Percentiles rank a stretch among this genome's conserved stretches.
Evolutionary conservation across 92 coral and sea anemone species (phyloP).

Genomic region (Heteractis magnifica): DNA sequence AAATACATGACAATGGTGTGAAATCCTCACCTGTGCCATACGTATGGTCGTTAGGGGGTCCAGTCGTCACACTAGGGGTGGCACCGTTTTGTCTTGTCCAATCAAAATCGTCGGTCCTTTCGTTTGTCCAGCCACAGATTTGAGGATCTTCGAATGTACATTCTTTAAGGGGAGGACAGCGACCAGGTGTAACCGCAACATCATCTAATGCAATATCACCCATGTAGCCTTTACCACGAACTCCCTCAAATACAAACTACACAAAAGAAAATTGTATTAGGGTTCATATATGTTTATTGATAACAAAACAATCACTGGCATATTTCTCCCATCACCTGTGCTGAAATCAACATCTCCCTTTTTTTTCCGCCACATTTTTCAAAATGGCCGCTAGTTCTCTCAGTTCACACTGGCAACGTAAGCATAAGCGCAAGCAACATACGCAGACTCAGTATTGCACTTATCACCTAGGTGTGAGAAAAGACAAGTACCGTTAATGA

Average conservation of each 20-base stretch:
- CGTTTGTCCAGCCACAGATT: slow-evolving; percentile 85
- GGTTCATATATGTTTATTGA: neutral
- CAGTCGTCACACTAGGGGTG: slow-evolving; percentile 73
- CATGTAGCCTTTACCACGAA: slow-evolving; percentile 71
- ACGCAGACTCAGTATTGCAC: no score
- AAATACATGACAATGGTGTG: neutral
- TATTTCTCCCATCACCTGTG: neutral
- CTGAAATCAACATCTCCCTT: no score
- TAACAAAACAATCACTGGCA: neutral
- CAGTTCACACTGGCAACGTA: no score
- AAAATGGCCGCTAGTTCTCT: no score
- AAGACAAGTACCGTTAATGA: no score
- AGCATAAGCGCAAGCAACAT: no score
- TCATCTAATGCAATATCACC: slow-evolving; percentile 95
- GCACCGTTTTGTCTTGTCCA: slow-evolving; percentile 89
- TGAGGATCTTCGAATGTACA: slow-evolving; percentile 76
- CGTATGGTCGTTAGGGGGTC: slow-evolving; percentile 86
- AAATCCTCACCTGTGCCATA: slow-evolving; percentile 63
- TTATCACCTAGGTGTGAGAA: no score
- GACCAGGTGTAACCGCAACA: slow-evolving; percentile 51
- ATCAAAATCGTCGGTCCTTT: slow-evolving; percentile 80
- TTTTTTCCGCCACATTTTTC: no score
- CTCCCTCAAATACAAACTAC: slow-evolving; percentile 85
- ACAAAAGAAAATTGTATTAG: neutral
- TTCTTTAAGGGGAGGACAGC: slow-evolving; percentile 80